Percentiles rank a stretch among this genome's conserved stretches.
Conservation (phyloP, 2,113 vertebrate genomes). For the Mustela nigripes region DNA sequence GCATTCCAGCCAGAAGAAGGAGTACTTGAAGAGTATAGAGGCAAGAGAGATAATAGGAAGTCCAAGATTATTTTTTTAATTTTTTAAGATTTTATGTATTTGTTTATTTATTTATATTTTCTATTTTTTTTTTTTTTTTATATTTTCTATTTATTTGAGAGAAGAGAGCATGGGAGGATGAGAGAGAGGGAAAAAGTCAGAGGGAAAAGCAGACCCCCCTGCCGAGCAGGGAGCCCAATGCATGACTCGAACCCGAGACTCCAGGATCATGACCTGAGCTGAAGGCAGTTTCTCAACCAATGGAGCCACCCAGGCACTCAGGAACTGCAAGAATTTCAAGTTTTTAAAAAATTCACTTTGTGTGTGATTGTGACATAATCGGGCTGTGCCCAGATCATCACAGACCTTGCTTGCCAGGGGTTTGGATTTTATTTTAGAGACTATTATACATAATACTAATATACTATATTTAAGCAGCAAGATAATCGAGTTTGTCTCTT, state of each 20-base stretch:
- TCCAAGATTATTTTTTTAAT: neutral
- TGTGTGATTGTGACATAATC: neutral
- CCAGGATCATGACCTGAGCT: too few relatives aligned
- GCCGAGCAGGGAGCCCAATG: too few relatives aligned
- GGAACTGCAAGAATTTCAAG: neutral
- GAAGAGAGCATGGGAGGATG: too few relatives aligned
- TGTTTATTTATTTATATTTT: too few relatives aligned
- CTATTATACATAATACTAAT: neutral
- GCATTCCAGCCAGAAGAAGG: neutral
- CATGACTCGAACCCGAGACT: too few relatives aligned
- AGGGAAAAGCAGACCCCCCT: too few relatives aligned
- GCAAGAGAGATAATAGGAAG: neutral
- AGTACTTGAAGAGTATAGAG: neutral
- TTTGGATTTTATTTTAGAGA: neutral
- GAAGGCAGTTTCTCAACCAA: too few relatives aligned
- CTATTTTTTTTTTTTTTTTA: too few relatives aligned
- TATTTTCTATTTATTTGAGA: too few relatives aligned
- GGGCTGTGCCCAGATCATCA: fast-evolving
- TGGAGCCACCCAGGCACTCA: too few relatives aligned
- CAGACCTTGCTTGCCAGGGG: neutral
- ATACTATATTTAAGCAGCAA: neutral
- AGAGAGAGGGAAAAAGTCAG: too few relatives aligned
- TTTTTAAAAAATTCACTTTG: neutral
- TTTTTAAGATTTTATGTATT: too few relatives aligned
- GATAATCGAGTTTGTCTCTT: neutral